phyloP scores from a whole-genome alignment of 2,888 invertebrate species.

The Synanthedon formicaeformis region DNA sequence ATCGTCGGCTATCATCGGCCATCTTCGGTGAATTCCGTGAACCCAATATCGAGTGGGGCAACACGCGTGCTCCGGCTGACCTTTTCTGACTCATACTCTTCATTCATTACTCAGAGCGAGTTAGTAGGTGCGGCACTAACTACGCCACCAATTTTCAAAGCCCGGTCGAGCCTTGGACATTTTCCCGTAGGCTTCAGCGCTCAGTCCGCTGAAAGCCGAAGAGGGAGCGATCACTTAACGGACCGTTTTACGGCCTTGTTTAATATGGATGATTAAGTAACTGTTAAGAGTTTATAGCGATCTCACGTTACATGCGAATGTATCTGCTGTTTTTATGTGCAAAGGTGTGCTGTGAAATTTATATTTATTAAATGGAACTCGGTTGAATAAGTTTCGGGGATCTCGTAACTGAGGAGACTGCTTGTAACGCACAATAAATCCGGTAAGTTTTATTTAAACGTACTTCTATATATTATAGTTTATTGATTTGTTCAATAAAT shows the following conservation, averaged over 20 bases:
- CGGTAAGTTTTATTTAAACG: slow-evolving; percentile 27
- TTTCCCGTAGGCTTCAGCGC: slow-evolving; percentile 59
- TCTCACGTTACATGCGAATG: slow-evolving; percentile 12
- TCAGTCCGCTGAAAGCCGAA: slow-evolving; percentile 47
- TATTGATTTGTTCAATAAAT: slow-evolving; percentile 17
- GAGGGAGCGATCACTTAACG: slow-evolving; percentile 13
- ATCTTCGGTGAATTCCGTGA: slow-evolving; percentile 33
- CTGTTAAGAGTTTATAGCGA: slow-evolving; percentile 18
- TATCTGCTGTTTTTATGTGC: slow-evolving; percentile 9
- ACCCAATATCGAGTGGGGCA: slow-evolving; percentile 13
- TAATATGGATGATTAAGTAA: slow-evolving; percentile 57
- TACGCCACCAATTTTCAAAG: slow-evolving; percentile 33
- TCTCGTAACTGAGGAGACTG: slow-evolving; percentile 7
- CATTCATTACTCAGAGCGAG: slow-evolving; percentile 35
- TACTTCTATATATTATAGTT: slow-evolving; percentile 7
- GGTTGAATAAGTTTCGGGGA: not conserved
- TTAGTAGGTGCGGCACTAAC: slow-evolving; percentile 11
- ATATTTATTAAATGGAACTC: slow-evolving; percentile 1
- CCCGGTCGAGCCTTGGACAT: slow-evolving; percentile 59
- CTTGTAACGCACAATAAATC: slow-evolving; percentile 16
- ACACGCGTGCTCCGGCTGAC: slow-evolving; percentile 14
- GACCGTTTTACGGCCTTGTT: slow-evolving; percentile 20
- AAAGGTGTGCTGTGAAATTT: slow-evolving; percentile 14
- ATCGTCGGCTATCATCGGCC: slow-evolving; percentile 24
- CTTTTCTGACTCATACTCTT: slow-evolving; percentile 40